Base-by-base conservation (phyloP, 2,797 vertebrate genomes). In the Nasua narica region DNA sequence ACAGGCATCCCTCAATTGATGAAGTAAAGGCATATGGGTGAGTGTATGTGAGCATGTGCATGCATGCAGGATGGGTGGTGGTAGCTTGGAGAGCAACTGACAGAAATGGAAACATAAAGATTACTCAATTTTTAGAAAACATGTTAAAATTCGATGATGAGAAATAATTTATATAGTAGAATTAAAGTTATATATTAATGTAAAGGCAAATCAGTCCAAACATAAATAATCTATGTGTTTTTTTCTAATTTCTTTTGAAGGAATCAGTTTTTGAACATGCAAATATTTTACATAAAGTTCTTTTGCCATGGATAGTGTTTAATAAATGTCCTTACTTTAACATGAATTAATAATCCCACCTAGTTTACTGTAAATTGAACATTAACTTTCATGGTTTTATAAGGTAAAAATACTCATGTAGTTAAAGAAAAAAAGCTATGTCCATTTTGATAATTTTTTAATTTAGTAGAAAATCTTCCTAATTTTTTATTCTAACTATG, bases 271-370 rank as follows among this genome's bases (percentile, higher is more conserved):
- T 32, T 85, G 40, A 13, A 48, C 7, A 56, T 89, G n/a, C 0
- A 83, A 32, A 16, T 54, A 6, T 27, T 93, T 92, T 65, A 76
- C 15, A 87, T 78, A 78, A 87, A 95, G 35, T 78, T 83, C 9
- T 27, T 84, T 90, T 93, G 7, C 37, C 87, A 15, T 86, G 40
- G 14, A 79, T 79, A 52, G 8, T 81, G 16, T 74, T 19, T 40
- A 60, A 72, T 76, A 78, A 89, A 16, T 60, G 2, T 67, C 43
- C 35, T 88, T 95, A 83, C 60, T 83, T 93, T 90, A 84, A 46
- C 23, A 87, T 62, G 14, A 95, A 56, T 90, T 91, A 96, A 87
- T 89, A 60, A 60, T 32, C 9, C 5, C 29, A 69, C 14, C 11
- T n/a, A 76, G 40, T 70, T 62, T 93, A 82, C 18, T n/a, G n/a